Base-by-base conservation (phyloP, 2,113 vertebrate genomes). In the Phaethornis superciliosus region DNA sequence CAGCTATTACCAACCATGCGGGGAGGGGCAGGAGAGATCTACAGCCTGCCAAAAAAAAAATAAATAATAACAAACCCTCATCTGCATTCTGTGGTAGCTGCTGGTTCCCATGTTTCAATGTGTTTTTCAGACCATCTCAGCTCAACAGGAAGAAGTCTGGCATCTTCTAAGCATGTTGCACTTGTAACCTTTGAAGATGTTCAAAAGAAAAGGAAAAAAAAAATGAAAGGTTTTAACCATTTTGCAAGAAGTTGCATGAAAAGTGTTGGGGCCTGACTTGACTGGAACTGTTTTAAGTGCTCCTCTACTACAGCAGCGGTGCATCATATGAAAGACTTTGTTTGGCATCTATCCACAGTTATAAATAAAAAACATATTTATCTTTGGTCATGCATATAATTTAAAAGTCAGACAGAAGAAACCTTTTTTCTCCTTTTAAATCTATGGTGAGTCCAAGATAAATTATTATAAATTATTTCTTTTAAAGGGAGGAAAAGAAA, bases 401-500 rank as follows among this genome's bases (percentile, higher is more conserved):
- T 93, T 71, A 90, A 77, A 96, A 92, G 63, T 52, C 52, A 7
- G 89, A 90, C 71, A 93, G 82, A 96, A 92, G 54, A 85, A 67
- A 65, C 70, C 20, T 58, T 74, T 75, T 79, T 88, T 90, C 62
- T 72, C 71, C 68, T 90, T 95, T 96, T 94, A 94, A 79, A 97
- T 92, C 78, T 87, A 59, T 67, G 95, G 60, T 42, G 93, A 96
- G 81, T n/a, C 95, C 90, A 96, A 97, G 92, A 94, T 92, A 97
- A 97, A 97, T 95, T 96, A 88, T 85, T 89, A 92, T 98, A 90
- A 97, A 98, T 98, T 97, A 98, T 96, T 95, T 91, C 97, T 95
- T 95, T 62, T 88, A 91, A 95, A 88, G 85, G 95, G 94, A 97
- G 87, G 88, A 84, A 96, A 97, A 94, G 70, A 92, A 90, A 74